Evolutionary conservation across 2,113 vertebrate species (phyloP).

Genomic region (Merops nubicus): DNA sequence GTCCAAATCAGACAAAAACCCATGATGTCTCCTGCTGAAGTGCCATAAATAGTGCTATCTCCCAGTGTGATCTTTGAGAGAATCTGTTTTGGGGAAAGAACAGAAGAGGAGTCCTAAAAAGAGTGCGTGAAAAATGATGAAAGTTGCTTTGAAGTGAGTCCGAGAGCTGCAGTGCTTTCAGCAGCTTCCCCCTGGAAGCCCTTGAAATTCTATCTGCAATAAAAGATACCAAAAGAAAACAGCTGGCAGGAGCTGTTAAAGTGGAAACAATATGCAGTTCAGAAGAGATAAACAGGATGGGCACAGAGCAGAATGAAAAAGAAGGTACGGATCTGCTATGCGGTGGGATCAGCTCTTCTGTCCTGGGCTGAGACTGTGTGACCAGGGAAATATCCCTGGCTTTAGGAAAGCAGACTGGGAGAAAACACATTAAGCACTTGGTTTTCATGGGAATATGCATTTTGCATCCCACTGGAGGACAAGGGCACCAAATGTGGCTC

Average conservation of each 20-base stretch:
- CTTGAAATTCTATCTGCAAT: constrained; percentile 81
- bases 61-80: constrained; percentile 75
- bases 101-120: constrained; percentile 72
- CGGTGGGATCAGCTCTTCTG: neutral
- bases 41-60: constrained; percentile 79
- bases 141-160: constrained; percentile 81
- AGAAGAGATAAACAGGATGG: constrained; percentile 18
- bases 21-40: constrained; percentile 65
- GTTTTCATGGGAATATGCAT: neutral
- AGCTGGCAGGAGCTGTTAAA: constrained; percentile 72
- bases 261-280: constrained; percentile 61
- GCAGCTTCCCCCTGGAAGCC: constrained; percentile 75
- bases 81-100: constrained; percentile 77
- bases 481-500: neutral
- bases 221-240: constrained; percentile 80
- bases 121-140: constrained; percentile 78
- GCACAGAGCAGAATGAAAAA: constrained; percentile 38
- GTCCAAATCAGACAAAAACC: constrained; percentile 73
- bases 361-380: neutral
- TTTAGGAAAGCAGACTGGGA: neutral
- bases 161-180: constrained; percentile 68
- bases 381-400: neutral
- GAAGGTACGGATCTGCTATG: constrained; percentile 17
- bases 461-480: neutral
- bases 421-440: neutral